Evolutionary conservation across 2,888 invertebrate genomes (phyloP), one percentile per base, ranked within the genome.

Genomic region (Cremastobaeus sp.): DNA sequence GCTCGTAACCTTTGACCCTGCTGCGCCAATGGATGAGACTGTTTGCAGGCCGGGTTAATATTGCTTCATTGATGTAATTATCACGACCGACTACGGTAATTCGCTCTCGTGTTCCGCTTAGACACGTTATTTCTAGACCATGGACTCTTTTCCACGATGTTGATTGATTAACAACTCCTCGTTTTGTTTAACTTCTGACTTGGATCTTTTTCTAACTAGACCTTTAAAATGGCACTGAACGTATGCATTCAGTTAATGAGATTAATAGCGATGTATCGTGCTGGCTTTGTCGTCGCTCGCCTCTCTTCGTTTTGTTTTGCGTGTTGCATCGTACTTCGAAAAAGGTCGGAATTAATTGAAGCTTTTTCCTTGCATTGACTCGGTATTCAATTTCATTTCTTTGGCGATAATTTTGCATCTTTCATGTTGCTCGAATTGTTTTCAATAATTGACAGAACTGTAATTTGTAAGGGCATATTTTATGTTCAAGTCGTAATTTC

Each of bases 111-210:
- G 55, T 66, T 65, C 37, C 64, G 45, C 64, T 54, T 54, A 65
- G 64, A 50, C 50, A 62, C 64, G 54, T 54, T 45, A 65, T 54
- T 65, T 65, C 57, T 66, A 65, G 65, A 55, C 65, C 65, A 55
- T 55, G 65, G 47, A 65, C 65, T 65, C 65, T 65, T 65, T 65
- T 65, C 55, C 65, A 65, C 47, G 65, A 65, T 65, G 65, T 48
- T 65, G 65, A 65, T 65, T 65, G 65, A 65, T 65, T 48, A 65
- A 55, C 55, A 55, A 34, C 55, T 28, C 65, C 21, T 35, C 54
- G 65, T 48, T 66, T 57, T 57, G 66, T 66, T 66, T 45, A 41
- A 48, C 32, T 55, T 32, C 15, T 12, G 41, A 41, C 39, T 39
- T 30, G 18, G 32, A 12, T 57, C 57, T 45, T 65, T 65, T 45